These are phyloP conservation scores for Tortricodes alternella DNA, from an alignment of 2,888 invertebrate genomes.

Conservation along the genomic window DNA sequence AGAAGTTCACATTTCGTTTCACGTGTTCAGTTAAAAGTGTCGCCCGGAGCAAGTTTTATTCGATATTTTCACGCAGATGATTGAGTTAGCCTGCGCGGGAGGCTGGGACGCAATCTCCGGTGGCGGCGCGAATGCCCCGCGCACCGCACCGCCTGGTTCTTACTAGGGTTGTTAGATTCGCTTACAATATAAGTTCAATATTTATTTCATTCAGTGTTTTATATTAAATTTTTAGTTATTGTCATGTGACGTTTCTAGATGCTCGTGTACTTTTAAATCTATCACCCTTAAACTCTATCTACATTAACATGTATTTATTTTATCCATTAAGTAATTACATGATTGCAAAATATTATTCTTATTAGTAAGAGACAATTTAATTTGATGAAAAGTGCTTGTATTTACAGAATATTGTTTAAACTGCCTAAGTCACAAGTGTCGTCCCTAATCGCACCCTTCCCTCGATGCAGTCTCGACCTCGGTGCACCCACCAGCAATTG, in stretches of 20 bases:
- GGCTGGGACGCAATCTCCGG: constrained; percentile 78
- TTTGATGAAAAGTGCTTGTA: too few species aligned
- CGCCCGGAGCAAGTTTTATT: constrained; percentile 65
- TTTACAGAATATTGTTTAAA: too few species aligned
- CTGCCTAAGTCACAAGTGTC: constrained; percentile 3
- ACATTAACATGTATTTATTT: too few species aligned
- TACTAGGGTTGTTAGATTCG: constrained; percentile 23
- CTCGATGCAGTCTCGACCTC: constrained; percentile 42
- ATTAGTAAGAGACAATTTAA: too few species aligned
- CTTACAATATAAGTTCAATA: constrained; percentile 3
- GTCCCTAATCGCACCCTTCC: constrained; percentile 23
- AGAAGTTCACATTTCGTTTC: constrained; percentile 48
- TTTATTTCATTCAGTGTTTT: not conserved
- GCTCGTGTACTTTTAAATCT: too few species aligned
- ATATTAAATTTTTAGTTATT: not conserved
- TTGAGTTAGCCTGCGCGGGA: constrained; percentile 78
- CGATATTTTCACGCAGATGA: constrained; percentile 75
- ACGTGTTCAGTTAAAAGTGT: constrained; percentile 60
- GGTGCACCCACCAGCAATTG: constrained; percentile 33
- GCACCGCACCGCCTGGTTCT: constrained; percentile 31
- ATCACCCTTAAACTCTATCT: too few species aligned
- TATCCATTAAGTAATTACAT: too few species aligned
- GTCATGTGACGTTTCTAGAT: not conserved
- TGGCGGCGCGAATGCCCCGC: constrained; percentile 56
- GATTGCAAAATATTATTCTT: too few species aligned